Conservation (phyloP, 2,888 invertebrate species). For the Acleris laterana region DNA sequence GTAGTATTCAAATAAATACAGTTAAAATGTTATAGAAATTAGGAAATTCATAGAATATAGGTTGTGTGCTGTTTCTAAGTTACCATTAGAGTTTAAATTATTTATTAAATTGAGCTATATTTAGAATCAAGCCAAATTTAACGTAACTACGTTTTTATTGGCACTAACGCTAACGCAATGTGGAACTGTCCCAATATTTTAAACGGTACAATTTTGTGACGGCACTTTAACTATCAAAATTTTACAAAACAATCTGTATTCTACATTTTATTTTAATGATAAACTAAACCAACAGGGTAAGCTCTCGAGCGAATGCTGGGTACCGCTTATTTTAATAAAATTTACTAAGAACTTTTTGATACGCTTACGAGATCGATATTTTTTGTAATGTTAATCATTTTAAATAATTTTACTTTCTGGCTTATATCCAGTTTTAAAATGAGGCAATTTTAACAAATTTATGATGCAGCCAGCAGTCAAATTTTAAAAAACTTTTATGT, state of each 20-base stretch:
- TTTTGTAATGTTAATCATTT: conserved; percentile 60
- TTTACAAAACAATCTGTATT: conserved; percentile 6
- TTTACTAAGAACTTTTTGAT: conserved; percentile 63
- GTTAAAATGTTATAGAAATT: conserved; percentile 3
- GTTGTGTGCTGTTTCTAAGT: conserved; percentile 1
- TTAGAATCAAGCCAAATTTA: background rate
- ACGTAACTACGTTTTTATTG: too few species aligned
- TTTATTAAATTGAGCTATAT: background rate
- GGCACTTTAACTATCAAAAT: conserved; percentile 2
- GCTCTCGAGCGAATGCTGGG: conserved; percentile 22
- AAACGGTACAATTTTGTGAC: background rate
- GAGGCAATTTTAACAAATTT: background rate
- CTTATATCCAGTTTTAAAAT: conserved; percentile 48
- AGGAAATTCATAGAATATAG: conserved; percentile 9
- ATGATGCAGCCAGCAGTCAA: background rate
- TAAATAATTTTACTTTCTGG: conserved; percentile 46
- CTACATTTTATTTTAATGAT: conserved; percentile 8
- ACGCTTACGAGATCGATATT: conserved; percentile 64
- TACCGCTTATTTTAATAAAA: conserved; percentile 48
- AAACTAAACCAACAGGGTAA: conserved; percentile 31
- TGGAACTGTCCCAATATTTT: background rate
- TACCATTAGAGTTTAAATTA: conserved; percentile 5
- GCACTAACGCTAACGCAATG: background rate
- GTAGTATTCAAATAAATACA: conserved; percentile 7
- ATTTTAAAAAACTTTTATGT: too few species aligned